Evolutionary conservation across 2,888 invertebrate genomes (phyloP), one percentile per base, ranked within the genome.

Genomic region (Timandra comae): DNA sequence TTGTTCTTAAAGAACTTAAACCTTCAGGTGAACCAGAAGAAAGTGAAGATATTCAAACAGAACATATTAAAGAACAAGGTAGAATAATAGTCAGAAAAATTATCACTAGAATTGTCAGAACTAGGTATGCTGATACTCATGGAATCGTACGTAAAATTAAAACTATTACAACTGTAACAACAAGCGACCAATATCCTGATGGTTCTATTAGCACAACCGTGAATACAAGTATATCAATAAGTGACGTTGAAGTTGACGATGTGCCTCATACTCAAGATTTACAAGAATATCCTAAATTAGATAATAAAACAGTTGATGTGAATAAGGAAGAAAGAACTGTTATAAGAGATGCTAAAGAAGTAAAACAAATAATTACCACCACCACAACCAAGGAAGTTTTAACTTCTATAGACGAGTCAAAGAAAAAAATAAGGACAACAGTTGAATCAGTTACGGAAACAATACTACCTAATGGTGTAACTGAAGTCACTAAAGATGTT

Each of bases 401-500:
- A 7, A 48, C 63, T 12, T 63, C 70, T 12, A 38, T 39, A 8
- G 66, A 70, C 41, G 54, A 52, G 23, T 54, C 59, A 4, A 73
- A 64, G 22, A 79, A 72, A 41, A 81, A 84, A 58, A 38, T 77
- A 2, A 79, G 63, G 43, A 80, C 70, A 9, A 81, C 80, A 1
- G 46, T 61, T 21, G 78, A 81, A 62, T 75, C 66, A 13, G 47
- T 72, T 0, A 77, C 73, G 27, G 75, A 80, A 51, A 73, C 76
- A 11, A 60, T 63, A 36, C 49, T 77, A 29, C 69, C 76, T 1
- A 67, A 66, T 43, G 85, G 82, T 24, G 60, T 63, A 4, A 70
- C 63, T 12, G 82, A 86, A 69, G 60, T 81, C 1, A 69, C 75
- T 3, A 85, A 77, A 51, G 80, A 86, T 43, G 59, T 82, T 0